phyloP scores from a whole-genome alignment of 2,113 vertebrate species.

The Gavialis gangeticus region DNA sequence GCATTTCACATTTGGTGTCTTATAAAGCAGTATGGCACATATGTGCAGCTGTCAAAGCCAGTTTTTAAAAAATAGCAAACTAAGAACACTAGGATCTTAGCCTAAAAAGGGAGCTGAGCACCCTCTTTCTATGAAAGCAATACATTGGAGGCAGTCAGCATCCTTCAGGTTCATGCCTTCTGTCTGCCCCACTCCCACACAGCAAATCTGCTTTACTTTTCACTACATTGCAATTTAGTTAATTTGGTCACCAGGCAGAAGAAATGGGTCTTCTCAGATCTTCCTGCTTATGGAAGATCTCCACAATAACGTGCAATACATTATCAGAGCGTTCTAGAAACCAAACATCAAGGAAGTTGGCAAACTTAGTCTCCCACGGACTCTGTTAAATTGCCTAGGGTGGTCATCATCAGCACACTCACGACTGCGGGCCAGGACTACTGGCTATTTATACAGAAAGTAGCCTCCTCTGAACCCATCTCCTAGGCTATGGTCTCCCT shows the following conservation, averaged over 20 bases:
- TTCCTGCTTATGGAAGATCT: not conserved
- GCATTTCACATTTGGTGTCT: accelerated
- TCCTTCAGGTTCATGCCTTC: not conserved
- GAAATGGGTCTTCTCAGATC: not conserved
- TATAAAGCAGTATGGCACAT: accelerated
- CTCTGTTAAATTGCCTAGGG: not conserved
- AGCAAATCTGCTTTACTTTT: not conserved
- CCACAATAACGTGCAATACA: not conserved
- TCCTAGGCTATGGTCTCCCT: accelerated
- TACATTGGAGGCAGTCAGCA: not conserved
- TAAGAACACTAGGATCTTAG: accelerated
- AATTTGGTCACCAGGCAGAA: not conserved
- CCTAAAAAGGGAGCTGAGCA: accelerated
- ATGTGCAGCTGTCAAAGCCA: accelerated
- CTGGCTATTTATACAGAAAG: not conserved
- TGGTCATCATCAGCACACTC: not conserved
- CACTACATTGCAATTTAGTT: not conserved
- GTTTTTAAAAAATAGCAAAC: not conserved
- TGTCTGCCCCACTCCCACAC: not conserved
- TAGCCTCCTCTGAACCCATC: not conserved
- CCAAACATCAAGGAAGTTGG: not conserved
- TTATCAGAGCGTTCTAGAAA: not conserved
- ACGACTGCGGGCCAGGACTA: not conserved
- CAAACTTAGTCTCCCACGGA: not conserved
- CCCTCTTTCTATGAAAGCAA: not conserved